A percentile compares a stretch with the other conserved stretches of the same genome.
Conservation (phyloP, 1,140 invertebrate genomes). For the Halyomorpha halys region DNA sequence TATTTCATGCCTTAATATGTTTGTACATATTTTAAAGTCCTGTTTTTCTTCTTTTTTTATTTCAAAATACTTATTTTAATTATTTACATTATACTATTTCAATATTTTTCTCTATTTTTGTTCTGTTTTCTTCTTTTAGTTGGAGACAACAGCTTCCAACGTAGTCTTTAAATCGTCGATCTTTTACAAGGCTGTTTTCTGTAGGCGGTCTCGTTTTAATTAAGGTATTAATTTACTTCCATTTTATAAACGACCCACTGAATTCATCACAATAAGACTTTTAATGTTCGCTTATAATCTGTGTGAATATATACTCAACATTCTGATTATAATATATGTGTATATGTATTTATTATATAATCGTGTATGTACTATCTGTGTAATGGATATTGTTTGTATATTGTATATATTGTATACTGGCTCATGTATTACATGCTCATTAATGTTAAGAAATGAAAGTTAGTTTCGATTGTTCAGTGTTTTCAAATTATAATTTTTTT, state of each 20-base stretch:
- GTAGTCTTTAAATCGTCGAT: constrained; percentile 1
- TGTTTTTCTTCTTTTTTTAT: too few species aligned
- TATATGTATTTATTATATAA: constrained; percentile 14
- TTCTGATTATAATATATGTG: constrained; percentile 11
- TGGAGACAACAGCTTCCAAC: not conserved
- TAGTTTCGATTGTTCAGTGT: not conserved
- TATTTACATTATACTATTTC: too few species aligned
- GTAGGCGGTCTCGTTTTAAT: too few species aligned
- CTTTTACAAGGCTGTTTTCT: not conserved
- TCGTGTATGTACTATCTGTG: constrained; percentile 10
- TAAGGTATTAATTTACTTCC: too few species aligned
- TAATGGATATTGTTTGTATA: constrained; percentile 16
- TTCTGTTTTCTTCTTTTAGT: too few species aligned
- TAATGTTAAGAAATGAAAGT: constrained; percentile 17
- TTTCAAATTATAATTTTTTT: too few species aligned
- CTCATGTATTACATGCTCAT: constrained; percentile 25
- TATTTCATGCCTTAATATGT: too few species aligned
- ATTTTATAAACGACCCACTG: too few species aligned
- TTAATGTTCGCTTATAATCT: constrained; percentile 11
- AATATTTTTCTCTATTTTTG: too few species aligned
- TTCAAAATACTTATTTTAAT: too few species aligned
- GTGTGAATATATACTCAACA: constrained; percentile 9
- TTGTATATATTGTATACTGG: constrained; percentile 21
- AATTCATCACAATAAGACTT: constrained; percentile 4
- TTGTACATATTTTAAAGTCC: too few species aligned